These are phyloP conservation scores for Puffinus mauretanicus DNA, from an alignment of 2,113 vertebrate species.

Conservation along the genomic window DNA sequence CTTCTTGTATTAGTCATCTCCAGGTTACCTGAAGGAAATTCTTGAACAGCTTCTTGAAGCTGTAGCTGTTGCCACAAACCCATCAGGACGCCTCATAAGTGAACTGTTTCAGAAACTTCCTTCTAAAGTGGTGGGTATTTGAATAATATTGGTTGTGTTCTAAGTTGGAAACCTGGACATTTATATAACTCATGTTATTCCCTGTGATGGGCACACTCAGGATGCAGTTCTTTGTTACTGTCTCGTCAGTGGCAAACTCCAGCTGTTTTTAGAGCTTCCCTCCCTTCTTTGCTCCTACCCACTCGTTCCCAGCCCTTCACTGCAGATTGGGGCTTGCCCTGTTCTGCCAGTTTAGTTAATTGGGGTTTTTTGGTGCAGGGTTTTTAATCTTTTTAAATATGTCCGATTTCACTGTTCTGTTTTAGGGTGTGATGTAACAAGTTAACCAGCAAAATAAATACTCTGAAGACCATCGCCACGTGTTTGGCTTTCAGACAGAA, in stretches of 20 bases:
- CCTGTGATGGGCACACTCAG: rapidly evolving
- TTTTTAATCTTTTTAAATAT: neutral
- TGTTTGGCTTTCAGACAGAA: neutral
- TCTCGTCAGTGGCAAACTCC: neutral
- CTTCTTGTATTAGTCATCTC: constrained; percentile 73
- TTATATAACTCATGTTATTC: neutral
- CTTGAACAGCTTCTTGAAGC: constrained; percentile 94
- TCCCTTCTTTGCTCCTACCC: neutral
- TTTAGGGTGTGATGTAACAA: neutral
- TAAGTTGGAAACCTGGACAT: neutral
- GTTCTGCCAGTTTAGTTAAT: neutral
- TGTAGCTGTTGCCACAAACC: constrained; percentile 87
- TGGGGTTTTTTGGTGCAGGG: neutral
- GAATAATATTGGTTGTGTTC: neutral
- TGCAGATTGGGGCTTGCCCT: neutral
- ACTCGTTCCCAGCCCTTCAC: neutral
- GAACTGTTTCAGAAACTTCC: constrained; percentile 98
- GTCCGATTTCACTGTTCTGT: neutral
- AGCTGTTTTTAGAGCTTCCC: neutral
- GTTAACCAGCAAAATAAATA: neutral
- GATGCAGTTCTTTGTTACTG: neutral
- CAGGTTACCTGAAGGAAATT: constrained; percentile 88
- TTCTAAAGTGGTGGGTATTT: constrained; percentile 90
- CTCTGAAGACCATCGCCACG: neutral
- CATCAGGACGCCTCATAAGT: constrained; percentile 89